Conservation (phyloP, 2,888 invertebrate genomes). For the Lepidocyrtinus sp. region DNA sequence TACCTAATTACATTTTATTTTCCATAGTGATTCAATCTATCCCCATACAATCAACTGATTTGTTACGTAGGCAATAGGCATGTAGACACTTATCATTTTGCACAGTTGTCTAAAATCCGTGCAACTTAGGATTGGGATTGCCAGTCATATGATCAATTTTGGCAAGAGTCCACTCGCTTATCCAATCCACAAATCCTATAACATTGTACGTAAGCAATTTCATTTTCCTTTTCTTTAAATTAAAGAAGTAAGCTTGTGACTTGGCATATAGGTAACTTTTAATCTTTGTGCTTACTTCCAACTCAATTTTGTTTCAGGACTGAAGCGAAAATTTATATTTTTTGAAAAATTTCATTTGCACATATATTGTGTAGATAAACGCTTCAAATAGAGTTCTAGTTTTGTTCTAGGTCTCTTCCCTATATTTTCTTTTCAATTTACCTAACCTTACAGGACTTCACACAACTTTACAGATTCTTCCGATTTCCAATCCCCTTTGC, state of each 20-base stretch:
- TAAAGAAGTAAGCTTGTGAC: not conserved
- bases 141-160: not conserved
- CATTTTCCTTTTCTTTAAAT: not conserved
- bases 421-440: not conserved
- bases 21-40: too few species aligned
- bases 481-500: too few species aligned
- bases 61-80: too few species aligned
- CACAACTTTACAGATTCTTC: too few species aligned
- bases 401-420: not conserved
- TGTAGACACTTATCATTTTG: too few species aligned
- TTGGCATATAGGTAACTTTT: not conserved
- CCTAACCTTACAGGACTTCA: not conserved
- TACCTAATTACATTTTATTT: too few species aligned
- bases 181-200: not conserved
- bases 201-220: not conserved
- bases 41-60: too few species aligned
- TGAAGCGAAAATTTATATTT: not conserved
- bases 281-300: too few species aligned
- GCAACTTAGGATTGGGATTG: too few species aligned
- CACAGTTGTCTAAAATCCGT: too few species aligned
- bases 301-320: not conserved
- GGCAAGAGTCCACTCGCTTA: not conserved
- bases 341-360: not conserved
- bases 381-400: not conserved
- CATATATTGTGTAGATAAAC: not conserved